Evolutionary conservation across 2,797 vertebrate genomes (phyloP).

Genomic region (Manis crassicaudata): DNA sequence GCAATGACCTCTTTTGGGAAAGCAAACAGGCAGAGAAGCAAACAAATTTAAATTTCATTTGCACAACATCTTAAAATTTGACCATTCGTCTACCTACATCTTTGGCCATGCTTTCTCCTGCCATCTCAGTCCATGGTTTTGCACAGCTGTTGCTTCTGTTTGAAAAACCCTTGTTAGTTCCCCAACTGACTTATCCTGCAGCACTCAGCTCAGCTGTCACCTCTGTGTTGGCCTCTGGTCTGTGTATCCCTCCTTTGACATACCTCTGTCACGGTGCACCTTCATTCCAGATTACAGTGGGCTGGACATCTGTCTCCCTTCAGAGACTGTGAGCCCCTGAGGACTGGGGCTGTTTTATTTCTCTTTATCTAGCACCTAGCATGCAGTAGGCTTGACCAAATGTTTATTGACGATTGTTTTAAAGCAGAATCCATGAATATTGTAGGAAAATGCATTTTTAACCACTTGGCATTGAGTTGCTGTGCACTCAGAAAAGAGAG

Average conservation of each 20-base stretch:
- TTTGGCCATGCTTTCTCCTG: background rate
- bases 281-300: background rate
- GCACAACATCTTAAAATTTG: background rate
- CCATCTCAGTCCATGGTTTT: background rate
- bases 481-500: background rate
- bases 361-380: background rate
- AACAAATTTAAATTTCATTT: constrained; percentile 25
- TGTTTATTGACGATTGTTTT: constrained; percentile 20
- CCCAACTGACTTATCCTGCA: constrained; percentile 17
- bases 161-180: background rate
- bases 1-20: constrained; percentile 38
- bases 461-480: constrained; percentile 26
- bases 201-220: background rate
- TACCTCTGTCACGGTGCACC: background rate
- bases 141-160: background rate
- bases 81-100: background rate
- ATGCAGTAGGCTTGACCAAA: background rate
- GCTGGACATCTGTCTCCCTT: background rate
- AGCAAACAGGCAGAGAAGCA: background rate
- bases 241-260: background rate
- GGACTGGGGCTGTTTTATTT: background rate
- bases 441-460: constrained; percentile 49
- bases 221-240: background rate
- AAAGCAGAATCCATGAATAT: constrained; percentile 27
- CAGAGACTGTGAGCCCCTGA: background rate